A percentile compares a stretch with the other conserved stretches of the same genome.
Conservation (phyloP, 2,888 invertebrate species). For the Punctoribates punctum region DNA sequence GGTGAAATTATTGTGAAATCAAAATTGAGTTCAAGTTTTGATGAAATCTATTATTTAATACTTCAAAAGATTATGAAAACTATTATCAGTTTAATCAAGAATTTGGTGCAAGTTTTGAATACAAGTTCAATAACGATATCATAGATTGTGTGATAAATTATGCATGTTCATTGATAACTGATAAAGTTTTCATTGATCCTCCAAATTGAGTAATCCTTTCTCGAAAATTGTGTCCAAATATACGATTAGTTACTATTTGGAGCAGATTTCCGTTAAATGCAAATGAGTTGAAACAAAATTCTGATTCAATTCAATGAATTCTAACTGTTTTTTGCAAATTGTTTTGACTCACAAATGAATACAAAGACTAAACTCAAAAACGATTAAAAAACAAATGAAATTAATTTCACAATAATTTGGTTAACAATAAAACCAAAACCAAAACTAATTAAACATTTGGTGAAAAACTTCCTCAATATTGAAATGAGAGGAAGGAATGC, state of each 20-base stretch:
- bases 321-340: background rate
- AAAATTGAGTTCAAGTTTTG: no score
- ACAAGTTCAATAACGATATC: conserved; percentile 17
- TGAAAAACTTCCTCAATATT: conserved; percentile 16
- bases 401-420: background rate
- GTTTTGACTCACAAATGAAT: background rate
- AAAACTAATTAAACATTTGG: background rate
- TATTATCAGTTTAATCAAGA: background rate
- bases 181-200: no score
- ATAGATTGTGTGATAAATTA: background rate
- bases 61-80: background rate
- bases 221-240: background rate
- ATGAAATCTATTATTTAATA: background rate
- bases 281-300: background rate
- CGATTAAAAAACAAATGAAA: background rate
- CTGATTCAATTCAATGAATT: background rate
- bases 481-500: background rate
- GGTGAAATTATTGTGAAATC: no score
- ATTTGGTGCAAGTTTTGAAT: background rate
- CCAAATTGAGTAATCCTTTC: background rate
- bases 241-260: background rate
- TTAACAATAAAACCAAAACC: background rate
- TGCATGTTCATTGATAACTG: no score
- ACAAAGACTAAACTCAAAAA: background rate
- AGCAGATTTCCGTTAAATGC: conserved; percentile 23